A percentile compares a stretch with the other conserved stretches of the same genome.
phyloP scores from a whole-genome alignment of 2,797 vertebrate species.

The Enteromius anoplus region DNA sequence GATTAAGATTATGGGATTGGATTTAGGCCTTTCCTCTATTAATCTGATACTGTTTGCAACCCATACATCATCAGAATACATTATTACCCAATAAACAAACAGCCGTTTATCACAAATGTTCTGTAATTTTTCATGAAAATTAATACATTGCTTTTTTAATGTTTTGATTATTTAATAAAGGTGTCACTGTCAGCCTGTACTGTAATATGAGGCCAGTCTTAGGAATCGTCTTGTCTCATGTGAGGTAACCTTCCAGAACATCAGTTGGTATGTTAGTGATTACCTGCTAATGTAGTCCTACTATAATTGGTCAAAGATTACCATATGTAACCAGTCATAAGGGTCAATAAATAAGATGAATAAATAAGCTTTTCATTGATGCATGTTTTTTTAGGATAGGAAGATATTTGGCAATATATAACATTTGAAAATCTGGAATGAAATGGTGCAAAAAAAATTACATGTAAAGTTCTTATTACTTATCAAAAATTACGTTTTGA shows the following conservation, averaged over 20 bases:
- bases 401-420: too few species aligned
- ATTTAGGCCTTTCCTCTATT: constrained; percentile 52
- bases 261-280: not conserved
- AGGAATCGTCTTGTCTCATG: not conserved
- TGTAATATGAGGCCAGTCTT: not conserved
- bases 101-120: not conserved
- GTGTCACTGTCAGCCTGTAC: not conserved
- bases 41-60: constrained; percentile 35
- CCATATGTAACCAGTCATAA: too few species aligned
- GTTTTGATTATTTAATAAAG: not conserved
- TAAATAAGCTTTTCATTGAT: too few species aligned
- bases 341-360: too few species aligned
- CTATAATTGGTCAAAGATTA: not conserved
- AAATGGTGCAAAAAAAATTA: too few species aligned
- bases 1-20: constrained; percentile 57
- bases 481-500: too few species aligned
- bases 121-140: not conserved
- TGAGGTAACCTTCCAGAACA: not conserved
- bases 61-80: constrained; percentile 16
- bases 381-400: too few species aligned
- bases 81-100: not conserved
- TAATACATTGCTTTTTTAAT: not conserved
- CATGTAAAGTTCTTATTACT: too few species aligned
- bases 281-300: not conserved
- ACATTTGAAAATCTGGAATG: too few species aligned